Base-by-base conservation (phyloP, 2,888 invertebrate genomes). In the Tipula confusa region DNA sequence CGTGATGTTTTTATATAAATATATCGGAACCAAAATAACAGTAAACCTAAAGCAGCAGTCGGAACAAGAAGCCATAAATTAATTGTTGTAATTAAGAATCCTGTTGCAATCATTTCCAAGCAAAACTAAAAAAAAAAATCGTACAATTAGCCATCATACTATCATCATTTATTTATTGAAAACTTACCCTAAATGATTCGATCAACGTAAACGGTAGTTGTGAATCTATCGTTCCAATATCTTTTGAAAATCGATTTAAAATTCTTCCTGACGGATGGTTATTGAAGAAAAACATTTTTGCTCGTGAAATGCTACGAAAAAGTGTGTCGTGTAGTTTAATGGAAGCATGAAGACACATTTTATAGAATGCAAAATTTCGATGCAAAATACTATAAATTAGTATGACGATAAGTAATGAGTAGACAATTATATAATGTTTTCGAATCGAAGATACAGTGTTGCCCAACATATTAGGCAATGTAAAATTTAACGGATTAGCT, bases 231-330 rank as follows among this genome's bases (percentile, higher is more conserved):
- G 93, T 91, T 7, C 92, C 93, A 79, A 94, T 92, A 87, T 95
- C 95, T 87, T 95, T 95, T 3, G 95, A 93, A 87, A 95, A 95
- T 64, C 95, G 91, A 89, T 95, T 95, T 36, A 95, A 88, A 85
- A 95, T 93, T 84, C 93, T 91, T 9, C 93, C 93, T 89, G 91
- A 87, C 87, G 94, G 93, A 88, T 95, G 95, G 84, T 92, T 93
- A 87, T 95, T 94, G 89, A 95, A 96, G 89, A 96, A 96, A 88
- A 92, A 91, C 91, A 95, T 93, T 0, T 93, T 93, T 0, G 94
- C 92, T 83, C 93, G 90, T 0, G 94, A 92, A 0, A 96, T 92
- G 0, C 93, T 92, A 83, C 93, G 92, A 87, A 98, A 96, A 91
- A 97, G 95, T 1, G 89, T 91, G 87, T 95, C 93, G 88, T 98